Evolutionary conservation across 2,888 invertebrate genomes (phyloP), one percentile per base, ranked within the genome.

Genomic region (Branchellion lobata): DNA sequence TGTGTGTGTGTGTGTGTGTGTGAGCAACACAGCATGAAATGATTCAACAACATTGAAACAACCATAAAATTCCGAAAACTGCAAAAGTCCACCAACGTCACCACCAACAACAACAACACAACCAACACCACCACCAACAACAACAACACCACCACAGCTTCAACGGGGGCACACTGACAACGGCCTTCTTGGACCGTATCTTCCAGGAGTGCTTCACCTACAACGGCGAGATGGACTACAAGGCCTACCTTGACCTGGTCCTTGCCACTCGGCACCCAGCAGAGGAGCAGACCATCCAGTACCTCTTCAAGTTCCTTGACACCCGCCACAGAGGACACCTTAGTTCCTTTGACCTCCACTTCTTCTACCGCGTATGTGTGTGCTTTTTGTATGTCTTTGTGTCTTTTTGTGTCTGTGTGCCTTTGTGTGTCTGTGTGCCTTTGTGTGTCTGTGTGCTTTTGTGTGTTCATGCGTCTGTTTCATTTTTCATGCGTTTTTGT

Each of bases 131-230:
- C n/a, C n/a, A n/a, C n/a, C n/a, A n/a, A n/a, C n/a, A n/a, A n/a
- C n/a, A n/a, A n/a, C n/a, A n/a, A n/a, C n/a, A n/a, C n/a, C 27
- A 24, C 61, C 69, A 31, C 85, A 92, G 92, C 0, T 94, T 93
- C 87, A 96, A 95, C 0, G 94, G 94, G 0, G 95, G 96, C 1
- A 95, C 95, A 0, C 88, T 97, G 14, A 97, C 96, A 0, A 91
- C 92, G 68, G 93, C 94, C 0, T 98, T 97, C 88, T 90, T 97
- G 1, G 93, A 95, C 84, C 90, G 96, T 53, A 94, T 97, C 0
- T 97, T 96, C 88, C 95, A 96, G 87, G 96, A 96, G 85, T 96
- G 95, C 85, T 90, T 96, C 1, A 97, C 96, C 0, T 96, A 95
- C 86, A 94, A 95, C 80, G 88, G 88, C 75, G 87, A 87, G 85